Evolutionary conservation across 2,113 vertebrate species (phyloP), one percentile per base, ranked within the genome.

Genomic region (Scomber scombrus): DNA sequence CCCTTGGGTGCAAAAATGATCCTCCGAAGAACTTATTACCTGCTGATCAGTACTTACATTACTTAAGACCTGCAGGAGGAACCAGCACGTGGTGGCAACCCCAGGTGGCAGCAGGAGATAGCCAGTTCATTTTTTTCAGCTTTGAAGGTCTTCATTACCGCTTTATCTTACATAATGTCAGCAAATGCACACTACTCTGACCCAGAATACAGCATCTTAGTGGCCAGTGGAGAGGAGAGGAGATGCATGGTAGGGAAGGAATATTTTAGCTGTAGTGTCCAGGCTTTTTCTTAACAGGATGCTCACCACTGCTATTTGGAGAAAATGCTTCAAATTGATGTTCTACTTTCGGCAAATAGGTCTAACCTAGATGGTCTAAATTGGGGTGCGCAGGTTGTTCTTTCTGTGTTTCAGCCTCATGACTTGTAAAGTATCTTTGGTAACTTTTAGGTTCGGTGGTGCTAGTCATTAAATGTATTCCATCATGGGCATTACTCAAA

Each of bases 81-180:
- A 75, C 57, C 63, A 26, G 23, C 23, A 26, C 23, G 3, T 55
- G 58, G 23, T 29, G 19, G 73, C 61, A 21, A 58, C 62, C 78
- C 78, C 81, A 80, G 81, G 78, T 88, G 89, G 31, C 19, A 68
- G 69, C 64, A 18, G 62, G 31, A 85, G 86, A 90, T 85, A 88
- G 69, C 16, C 47, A 50, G 57, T 87, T 82, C 49, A 50, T 68
- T 80, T 82, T 77, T 34, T 57, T 4, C 67, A 85, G 78, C 43
- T 83, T 70, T 83, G 54, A 78, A 79, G 64, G 71, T 77, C 73
- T 75, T 78, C 70, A 61, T 87, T 71, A 64, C 58, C 21, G 0
- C 26, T 68, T 81, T 40, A 77, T 57, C 75, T 50, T 23, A 78
- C 26, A 23, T 82, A 68, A 49, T 31, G 49, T 74, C 74, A 71